These are phyloP conservation scores for Scaptomyza cyrtandrae DNA, from an alignment of 2,888 invertebrate species.

Conservation along the genomic window DNA sequence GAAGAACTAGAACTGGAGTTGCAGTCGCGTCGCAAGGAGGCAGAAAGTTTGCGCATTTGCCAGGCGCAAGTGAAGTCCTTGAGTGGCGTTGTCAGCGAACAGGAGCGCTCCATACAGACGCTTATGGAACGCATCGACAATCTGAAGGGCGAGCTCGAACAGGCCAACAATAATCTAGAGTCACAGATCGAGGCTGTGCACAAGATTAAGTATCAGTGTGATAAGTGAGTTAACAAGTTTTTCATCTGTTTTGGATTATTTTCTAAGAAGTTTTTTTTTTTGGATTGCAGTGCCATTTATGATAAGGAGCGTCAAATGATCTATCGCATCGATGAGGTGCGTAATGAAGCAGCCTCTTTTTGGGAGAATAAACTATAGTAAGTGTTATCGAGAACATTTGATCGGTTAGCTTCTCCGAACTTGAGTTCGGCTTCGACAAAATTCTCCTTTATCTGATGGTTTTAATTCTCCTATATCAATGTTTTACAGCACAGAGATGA, in stretches of 20 bases:
- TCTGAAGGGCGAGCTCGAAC: constrained; percentile 85
- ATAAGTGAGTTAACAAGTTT: constrained; percentile 74
- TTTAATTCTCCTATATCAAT: no score
- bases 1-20: constrained; percentile 74
- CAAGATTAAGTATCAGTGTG: constrained; percentile 84
- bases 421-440: no score
- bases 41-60: constrained; percentile 86
- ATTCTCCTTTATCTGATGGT: no score
- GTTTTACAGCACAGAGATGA: constrained; percentile 87
- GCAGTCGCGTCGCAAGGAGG: constrained; percentile 78
- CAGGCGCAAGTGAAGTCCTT: constrained; percentile 87
- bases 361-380: constrained; percentile 87
- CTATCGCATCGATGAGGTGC: constrained; percentile 85
- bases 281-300: constrained; percentile 78
- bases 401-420: no score
- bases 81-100: constrained; percentile 86
- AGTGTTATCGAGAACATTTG: constrained; percentile 39
- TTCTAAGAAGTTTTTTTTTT: background rate
- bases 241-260: background rate
- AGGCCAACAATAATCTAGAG: constrained; percentile 86
- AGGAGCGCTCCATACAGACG: constrained; percentile 85
- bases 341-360: constrained; percentile 86
- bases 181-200: constrained; percentile 85
- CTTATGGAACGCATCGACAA: constrained; percentile 86
- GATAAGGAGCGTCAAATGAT: constrained; percentile 85